Conservation (phyloP, 2,888 invertebrate species). For the Didymodactylos carnosus region DNA sequence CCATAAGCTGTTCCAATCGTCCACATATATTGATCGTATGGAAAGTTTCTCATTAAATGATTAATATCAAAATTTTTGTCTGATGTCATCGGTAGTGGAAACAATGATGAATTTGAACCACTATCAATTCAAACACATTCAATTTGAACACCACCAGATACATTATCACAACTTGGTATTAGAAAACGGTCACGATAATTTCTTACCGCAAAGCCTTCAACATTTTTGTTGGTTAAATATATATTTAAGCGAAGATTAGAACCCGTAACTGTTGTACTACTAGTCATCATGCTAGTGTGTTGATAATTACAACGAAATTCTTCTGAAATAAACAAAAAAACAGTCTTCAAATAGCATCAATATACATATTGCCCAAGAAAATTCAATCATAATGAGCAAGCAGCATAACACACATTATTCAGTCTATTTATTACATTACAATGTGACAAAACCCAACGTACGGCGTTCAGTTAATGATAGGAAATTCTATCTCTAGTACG, state of each 20-base stretch:
- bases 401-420: too few relatives aligned
- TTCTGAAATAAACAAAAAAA: not conserved
- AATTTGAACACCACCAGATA: not conserved
- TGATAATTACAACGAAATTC: too few relatives aligned
- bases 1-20: not conserved
- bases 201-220: not conserved
- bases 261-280: not conserved
- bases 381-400: too few relatives aligned
- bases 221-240: not conserved
- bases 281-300: not conserved
- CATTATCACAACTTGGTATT: not conserved
- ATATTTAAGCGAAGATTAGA: not conserved
- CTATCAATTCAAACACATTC: not conserved
- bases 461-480: too few relatives aligned
- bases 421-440: too few relatives aligned
- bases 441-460: too few relatives aligned
- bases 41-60: not conserved
- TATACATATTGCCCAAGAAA: not conserved
- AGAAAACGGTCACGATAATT: not conserved
- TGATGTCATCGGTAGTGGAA: not conserved
- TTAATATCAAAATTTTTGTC: not conserved
- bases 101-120: not conserved
- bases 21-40: not conserved
- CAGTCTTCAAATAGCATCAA: not conserved
- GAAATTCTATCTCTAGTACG: too few relatives aligned